Evolutionary conservation across 2,888 invertebrate species (phyloP).

Genomic region (Ecdyonurus torrentis): DNA sequence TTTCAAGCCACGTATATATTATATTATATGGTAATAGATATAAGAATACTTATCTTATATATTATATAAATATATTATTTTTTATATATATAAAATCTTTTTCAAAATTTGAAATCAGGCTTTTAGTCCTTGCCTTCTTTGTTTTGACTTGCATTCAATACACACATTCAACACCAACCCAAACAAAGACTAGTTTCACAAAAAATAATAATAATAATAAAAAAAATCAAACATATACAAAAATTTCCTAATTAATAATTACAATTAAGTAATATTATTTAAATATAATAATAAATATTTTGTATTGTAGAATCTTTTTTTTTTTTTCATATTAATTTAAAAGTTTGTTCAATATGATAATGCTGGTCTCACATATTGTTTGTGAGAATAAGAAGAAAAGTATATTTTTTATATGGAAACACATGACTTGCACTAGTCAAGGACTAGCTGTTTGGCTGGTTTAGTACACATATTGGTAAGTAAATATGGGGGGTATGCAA

Average conservation of each 20-base stretch:
- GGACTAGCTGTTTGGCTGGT: slow-evolving; percentile 16
- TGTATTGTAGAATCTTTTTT: background rate
- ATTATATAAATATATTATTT: too few relatives aligned
- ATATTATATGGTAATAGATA: too few relatives aligned
- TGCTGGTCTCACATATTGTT: background rate
- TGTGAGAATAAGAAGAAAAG: too few relatives aligned
- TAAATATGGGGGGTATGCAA: slow-evolving; percentile 13
- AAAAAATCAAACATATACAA: too few relatives aligned
- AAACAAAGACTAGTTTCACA: slow-evolving; percentile 9
- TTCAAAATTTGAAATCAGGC: too few relatives aligned
- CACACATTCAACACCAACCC: background rate
- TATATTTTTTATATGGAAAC: slow-evolving; percentile 14
- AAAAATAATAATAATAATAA: slow-evolving; percentile 9
- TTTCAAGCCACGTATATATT: too few relatives aligned
- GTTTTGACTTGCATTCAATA: too few relatives aligned
- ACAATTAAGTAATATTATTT: slow-evolving; percentile 11
- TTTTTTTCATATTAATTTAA: background rate
- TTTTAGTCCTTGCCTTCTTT: too few relatives aligned
- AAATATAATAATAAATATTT: slow-evolving; percentile 11
- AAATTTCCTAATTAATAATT: slow-evolving; percentile 11
- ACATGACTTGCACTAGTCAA: slow-evolving; percentile 17
- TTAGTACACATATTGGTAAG: slow-evolving; percentile 13
- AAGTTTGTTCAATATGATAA: background rate
- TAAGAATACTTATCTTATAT: too few relatives aligned
- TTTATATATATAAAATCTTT: too few relatives aligned